Evolutionary conservation across 2,797 vertebrate species (phyloP).

Genomic region (Lerista edwardsae): DNA sequence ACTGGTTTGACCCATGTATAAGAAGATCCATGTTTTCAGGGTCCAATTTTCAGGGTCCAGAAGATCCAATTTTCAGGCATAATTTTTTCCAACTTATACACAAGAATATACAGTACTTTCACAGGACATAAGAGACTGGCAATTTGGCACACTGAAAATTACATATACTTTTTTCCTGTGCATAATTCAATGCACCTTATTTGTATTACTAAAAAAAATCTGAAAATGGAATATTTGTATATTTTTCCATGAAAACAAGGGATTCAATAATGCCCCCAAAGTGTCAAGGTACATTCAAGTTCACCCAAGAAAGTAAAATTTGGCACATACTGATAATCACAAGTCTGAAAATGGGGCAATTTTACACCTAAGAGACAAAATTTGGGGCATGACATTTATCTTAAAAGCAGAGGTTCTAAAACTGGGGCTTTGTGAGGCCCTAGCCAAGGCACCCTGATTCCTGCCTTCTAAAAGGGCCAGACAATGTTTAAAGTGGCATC

Average conservation of each 20-base stretch:
- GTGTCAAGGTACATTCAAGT: not conserved
- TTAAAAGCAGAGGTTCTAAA: no score
- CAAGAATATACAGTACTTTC: not conserved
- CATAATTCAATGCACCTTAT: no score
- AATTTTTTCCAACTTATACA: no score
- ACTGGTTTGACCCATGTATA: no score
- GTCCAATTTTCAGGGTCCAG: no score
- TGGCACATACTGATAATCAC: not conserved
- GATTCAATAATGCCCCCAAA: not conserved
- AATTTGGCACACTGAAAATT: not conserved
- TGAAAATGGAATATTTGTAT: not conserved
- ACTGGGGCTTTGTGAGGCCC: no score
- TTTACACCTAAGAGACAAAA: not conserved
- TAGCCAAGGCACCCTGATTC: no score
- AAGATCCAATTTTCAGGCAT: no score
- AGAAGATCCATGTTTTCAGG: no score
- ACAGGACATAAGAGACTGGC: not conserved
- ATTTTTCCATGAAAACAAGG: not conserved
- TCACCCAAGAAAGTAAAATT: not conserved
- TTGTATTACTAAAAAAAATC: not conserved
- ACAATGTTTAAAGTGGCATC: no score
- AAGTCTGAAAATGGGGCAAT: not conserved
- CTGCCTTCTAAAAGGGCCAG: no score
- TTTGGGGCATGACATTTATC: not conserved
- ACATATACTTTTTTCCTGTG: no score